A percentile compares a stretch with the other conserved stretches of the same genome.
Conservation (phyloP, 2,888 invertebrate genomes). For the Oegoconia quadripuncta region DNA sequence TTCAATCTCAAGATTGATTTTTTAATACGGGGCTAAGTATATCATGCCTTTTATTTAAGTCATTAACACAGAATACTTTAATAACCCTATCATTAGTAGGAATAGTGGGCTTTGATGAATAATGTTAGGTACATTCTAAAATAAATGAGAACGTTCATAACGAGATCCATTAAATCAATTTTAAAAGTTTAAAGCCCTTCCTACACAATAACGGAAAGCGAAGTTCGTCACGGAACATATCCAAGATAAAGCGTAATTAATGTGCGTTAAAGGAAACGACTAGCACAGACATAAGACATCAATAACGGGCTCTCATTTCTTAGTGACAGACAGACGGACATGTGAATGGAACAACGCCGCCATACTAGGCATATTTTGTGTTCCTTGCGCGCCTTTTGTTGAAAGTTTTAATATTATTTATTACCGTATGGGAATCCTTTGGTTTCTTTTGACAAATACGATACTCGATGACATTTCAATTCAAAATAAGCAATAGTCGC, state of each 20-base stretch:
- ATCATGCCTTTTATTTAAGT: no score
- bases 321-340: constrained; percentile 17
- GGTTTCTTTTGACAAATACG: not conserved
- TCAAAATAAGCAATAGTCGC: no score
- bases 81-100: no score
- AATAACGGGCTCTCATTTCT: constrained; percentile 31
- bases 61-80: no score
- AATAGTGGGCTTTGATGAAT: no score
- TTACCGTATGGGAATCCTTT: not conserved
- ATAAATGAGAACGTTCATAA: constrained; percentile 3
- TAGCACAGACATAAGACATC: constrained; percentile 17
- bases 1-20: no score
- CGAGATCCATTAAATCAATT: constrained; percentile 1
- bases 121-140: no score
- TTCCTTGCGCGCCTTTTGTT: constrained; percentile 8
- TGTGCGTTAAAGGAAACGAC: constrained; percentile 26
- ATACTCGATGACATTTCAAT: no score
- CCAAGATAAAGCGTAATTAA: constrained; percentile 32
- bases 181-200: not conserved
- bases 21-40: no score
- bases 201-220: constrained; percentile 2
- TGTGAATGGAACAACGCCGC: constrained; percentile 21
- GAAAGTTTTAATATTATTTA: not conserved
- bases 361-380: constrained; percentile 14
- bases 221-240: constrained; percentile 15